A percentile compares a stretch with the other conserved stretches of the same genome.
These are phyloP conservation scores for Eupithecia pulchellata DNA, from an alignment of 2,888 invertebrate species.

Conservation along the genomic window DNA sequence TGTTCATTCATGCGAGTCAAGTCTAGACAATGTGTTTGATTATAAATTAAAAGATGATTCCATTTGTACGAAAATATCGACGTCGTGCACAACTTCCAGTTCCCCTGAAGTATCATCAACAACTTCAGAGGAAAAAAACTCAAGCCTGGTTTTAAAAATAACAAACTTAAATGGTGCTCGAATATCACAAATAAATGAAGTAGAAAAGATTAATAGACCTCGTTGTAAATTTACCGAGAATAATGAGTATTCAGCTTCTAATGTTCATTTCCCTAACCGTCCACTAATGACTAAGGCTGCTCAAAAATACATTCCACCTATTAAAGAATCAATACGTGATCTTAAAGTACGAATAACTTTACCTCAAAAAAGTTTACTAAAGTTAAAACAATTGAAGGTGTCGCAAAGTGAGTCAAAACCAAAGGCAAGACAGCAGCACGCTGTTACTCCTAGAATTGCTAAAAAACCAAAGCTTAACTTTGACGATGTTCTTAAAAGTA, in stretches of 20 bases:
- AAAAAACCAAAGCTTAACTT: constrained; percentile 81
- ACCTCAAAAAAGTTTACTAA: constrained; percentile 74
- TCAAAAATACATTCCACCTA: constrained; percentile 82
- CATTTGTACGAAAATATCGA: constrained; percentile 10
- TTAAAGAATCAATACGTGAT: constrained; percentile 70
- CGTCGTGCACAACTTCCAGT: constrained; percentile 57
- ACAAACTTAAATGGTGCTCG: constrained; percentile 73
- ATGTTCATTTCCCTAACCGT: constrained; percentile 57
- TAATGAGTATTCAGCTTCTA: constrained; percentile 61
- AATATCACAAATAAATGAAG: constrained; percentile 69
- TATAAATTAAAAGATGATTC: constrained; percentile 54
- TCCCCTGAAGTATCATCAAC: constrained; percentile 81
- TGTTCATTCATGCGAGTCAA: constrained; percentile 64
- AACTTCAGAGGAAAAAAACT: constrained; percentile 76
- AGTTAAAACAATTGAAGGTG: constrained; percentile 74
- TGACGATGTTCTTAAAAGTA: constrained; percentile 82
- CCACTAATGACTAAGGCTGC: constrained; percentile 81
- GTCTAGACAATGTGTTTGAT: constrained; percentile 58
- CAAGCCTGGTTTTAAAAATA: constrained; percentile 75
- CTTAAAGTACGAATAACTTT: constrained; percentile 78
- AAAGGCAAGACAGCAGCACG: constrained; percentile 60
- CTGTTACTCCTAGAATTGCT: constrained; percentile 53
- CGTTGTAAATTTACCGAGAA: constrained; percentile 74
- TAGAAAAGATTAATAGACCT: constrained; percentile 51
- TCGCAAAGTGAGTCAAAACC: constrained; percentile 72